phyloP scores from a whole-genome alignment of 2,888 invertebrate species.

The Andrena fulva region DNA sequence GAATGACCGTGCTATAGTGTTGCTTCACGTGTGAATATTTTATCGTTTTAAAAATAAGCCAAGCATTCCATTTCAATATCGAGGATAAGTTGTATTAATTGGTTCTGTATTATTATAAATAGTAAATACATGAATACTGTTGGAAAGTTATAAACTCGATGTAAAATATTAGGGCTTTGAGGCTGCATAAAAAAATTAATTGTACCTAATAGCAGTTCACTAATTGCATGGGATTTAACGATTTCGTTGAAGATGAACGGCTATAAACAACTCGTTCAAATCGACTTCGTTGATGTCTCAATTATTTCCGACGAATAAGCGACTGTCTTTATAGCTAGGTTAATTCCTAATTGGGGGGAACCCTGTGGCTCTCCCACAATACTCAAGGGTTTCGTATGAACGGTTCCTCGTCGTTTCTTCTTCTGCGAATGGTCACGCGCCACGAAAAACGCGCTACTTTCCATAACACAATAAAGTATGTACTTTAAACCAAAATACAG shows the following conservation, averaged over 20 bases:
- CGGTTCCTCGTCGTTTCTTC: constrained; percentile 46
- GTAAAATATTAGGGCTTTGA: too few relatives aligned
- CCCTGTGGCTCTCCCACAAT: constrained; percentile 44
- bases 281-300: constrained; percentile 53
- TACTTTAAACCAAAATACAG: not conserved
- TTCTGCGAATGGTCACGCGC: not conserved
- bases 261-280: constrained; percentile 11
- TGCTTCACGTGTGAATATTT: too few relatives aligned
- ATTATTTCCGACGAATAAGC: constrained; percentile 72
- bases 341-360: constrained; percentile 62
- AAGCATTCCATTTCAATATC: too few relatives aligned
- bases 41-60: too few relatives aligned
- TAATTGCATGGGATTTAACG: not conserved
- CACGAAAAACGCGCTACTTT: constrained; percentile 7
- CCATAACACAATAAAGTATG: not conserved
- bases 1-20: too few relatives aligned
- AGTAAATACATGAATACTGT: too few relatives aligned
- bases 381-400: constrained; percentile 63
- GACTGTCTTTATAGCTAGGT: constrained; percentile 63
- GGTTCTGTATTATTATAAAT: too few relatives aligned
- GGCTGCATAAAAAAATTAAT: not conserved
- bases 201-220: not conserved
- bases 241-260: constrained; percentile 24
- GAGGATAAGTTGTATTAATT: too few relatives aligned
- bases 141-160: too few relatives aligned